These are phyloP conservation scores for Tuberolachnus salignus DNA, from an alignment of 2,888 invertebrate species.

Conservation along the genomic window DNA sequence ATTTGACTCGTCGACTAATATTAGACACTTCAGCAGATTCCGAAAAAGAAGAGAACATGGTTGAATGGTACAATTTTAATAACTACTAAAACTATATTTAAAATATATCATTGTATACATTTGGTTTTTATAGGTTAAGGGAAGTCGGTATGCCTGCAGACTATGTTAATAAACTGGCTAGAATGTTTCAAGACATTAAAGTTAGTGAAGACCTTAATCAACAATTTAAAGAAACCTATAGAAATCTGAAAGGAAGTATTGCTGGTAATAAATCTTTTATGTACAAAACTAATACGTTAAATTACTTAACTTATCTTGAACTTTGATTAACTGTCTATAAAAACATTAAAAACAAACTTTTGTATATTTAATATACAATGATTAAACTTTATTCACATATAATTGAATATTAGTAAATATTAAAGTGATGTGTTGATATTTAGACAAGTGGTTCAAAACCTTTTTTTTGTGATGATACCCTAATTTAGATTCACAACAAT, in stretches of 20 bases:
- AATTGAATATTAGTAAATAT: too few relatives aligned
- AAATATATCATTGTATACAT: conserved; percentile 14
- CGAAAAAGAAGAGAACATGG: conserved; percentile 99
- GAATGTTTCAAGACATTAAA: conserved; percentile 99
- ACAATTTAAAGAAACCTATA: conserved; percentile 79
- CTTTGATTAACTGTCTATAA: too few relatives aligned
- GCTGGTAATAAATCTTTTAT: conserved; percentile 62
- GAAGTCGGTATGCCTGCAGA: conserved; percentile 99
- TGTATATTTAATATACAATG: too few relatives aligned
- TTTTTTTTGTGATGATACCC: too few relatives aligned
- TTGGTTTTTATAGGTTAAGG: conserved; percentile 65
- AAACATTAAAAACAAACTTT: too few relatives aligned
- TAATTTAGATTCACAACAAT: too few relatives aligned
- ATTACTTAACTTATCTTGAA: too few relatives aligned
- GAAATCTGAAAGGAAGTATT: conserved; percentile 72
- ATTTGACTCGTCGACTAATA: conserved; percentile 92
- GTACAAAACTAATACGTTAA: too few relatives aligned
- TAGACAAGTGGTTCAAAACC: too few relatives aligned
- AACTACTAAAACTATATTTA: background rate
- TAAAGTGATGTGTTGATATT: too few relatives aligned
- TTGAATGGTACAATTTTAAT: conserved; percentile 76
- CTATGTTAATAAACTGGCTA: conserved; percentile 95
- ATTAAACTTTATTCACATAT: too few relatives aligned
- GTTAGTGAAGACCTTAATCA: conserved; percentile 95
- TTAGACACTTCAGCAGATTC: conserved; percentile 98